These are phyloP conservation scores for Cnemophilus loriae DNA, from an alignment of 2,113 vertebrate genomes.

Conservation along the genomic window DNA sequence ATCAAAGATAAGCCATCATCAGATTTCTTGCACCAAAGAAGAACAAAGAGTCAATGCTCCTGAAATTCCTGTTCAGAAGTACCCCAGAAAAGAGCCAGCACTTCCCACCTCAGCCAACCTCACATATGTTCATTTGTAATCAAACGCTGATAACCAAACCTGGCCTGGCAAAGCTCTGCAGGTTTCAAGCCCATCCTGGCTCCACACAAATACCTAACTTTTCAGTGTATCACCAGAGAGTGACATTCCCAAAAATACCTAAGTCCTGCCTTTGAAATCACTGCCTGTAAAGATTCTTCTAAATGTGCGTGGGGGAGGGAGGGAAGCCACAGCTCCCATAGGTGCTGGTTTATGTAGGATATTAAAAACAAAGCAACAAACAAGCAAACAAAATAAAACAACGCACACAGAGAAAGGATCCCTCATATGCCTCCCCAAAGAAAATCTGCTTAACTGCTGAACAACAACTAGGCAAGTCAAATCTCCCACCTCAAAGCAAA, in stretches of 20 bases:
- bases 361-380: not conserved
- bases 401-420: not conserved
- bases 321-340: not conserved
- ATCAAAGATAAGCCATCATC: conserved; percentile 47
- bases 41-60: conserved; percentile 40
- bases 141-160: conserved; percentile 24
- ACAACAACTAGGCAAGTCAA: not conserved
- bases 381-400: not conserved
- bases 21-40: conserved; percentile 28
- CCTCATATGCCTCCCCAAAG: not conserved
- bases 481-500: not conserved
- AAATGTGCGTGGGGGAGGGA: not conserved
- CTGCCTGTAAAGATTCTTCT: not conserved
- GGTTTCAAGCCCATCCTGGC: not conserved
- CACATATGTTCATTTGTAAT: conserved; percentile 42
- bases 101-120: conserved; percentile 38
- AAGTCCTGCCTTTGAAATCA: not conserved
- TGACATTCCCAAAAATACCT: not conserved
- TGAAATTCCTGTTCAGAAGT: conserved; percentile 50
- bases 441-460: not conserved
- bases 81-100: conserved; percentile 34
- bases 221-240: not conserved
- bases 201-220: not conserved
- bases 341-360: not conserved
- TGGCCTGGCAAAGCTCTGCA: not conserved